A percentile compares a stretch with the other conserved stretches of the same genome.
Conservation (phyloP, 2,113 vertebrate genomes). For the Fregata magnificens region DNA sequence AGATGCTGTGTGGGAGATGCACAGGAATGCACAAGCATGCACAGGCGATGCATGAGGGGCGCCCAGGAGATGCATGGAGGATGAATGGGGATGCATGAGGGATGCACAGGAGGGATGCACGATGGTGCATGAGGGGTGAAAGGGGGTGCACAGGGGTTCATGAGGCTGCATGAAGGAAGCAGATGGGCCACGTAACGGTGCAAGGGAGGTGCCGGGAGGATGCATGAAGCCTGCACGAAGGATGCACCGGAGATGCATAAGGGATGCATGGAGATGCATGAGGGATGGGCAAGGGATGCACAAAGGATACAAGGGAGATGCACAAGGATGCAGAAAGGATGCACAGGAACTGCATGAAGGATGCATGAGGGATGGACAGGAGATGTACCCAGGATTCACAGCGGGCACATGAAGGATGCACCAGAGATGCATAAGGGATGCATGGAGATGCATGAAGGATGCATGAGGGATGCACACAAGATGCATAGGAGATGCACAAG, state of each 20-base stretch:
- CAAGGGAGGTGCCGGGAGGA: neutral
- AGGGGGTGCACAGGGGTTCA: neutral
- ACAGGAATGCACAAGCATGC: neutral
- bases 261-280: neutral
- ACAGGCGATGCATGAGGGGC: neutral
- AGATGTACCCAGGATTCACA: no score
- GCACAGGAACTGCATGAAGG: no score
- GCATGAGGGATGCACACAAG: no score
- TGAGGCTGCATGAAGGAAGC: neutral
- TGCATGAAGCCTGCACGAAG: neutral
- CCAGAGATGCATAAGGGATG: no score
- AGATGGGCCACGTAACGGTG: neutral
- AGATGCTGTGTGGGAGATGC: neutral
- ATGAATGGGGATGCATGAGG: neutral
- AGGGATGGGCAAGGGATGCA: accelerated
- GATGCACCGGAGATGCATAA: neutral
- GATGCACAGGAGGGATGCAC: neutral
- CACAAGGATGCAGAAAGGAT: no score
- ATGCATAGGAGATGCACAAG: no score
- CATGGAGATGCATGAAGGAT: no score
- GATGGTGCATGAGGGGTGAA: accelerated
- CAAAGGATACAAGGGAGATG: accelerated
- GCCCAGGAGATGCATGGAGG: neutral
- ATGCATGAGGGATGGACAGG: no score
- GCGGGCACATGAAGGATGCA: no score